These are phyloP conservation scores for Acronicta aceris DNA, from an alignment of 2,888 invertebrate genomes.

Conservation along the genomic window DNA sequence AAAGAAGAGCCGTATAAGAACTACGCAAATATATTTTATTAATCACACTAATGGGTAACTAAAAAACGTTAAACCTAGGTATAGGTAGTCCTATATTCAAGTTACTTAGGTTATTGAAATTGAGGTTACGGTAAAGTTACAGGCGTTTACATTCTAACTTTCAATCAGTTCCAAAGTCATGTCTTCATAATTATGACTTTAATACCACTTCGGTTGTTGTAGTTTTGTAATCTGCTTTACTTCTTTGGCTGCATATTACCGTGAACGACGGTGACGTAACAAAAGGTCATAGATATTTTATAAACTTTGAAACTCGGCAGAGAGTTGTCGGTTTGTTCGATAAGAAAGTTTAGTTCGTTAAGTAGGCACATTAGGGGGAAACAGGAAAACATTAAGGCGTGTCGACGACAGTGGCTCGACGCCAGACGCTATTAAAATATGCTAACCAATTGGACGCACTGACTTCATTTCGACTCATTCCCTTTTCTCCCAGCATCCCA, in stretches of 20 bases:
- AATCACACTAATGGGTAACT: slow-evolving; percentile 26
- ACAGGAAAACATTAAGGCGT: slow-evolving; percentile 86
- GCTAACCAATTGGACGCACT: slow-evolving; percentile 82
- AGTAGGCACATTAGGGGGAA: slow-evolving; percentile 86
- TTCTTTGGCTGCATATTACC: slow-evolving; percentile 57
- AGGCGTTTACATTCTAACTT: background rate
- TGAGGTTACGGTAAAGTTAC: background rate
- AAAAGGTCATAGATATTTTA: slow-evolving; percentile 73
- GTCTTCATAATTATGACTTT: background rate
- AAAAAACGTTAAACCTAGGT: slow-evolving; percentile 6
- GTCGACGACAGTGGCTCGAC: slow-evolving; percentile 80
- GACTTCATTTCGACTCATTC: slow-evolving; percentile 72
- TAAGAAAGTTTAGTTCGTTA: slow-evolving; percentile 87
- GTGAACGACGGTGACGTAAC: slow-evolving; percentile 53
- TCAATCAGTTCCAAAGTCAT: background rate
- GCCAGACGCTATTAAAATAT: slow-evolving; percentile 86
- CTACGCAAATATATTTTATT: slow-evolving; percentile 52
- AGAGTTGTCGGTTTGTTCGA: slow-evolving; percentile 82
- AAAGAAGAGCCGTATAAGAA: slow-evolving; percentile 27
- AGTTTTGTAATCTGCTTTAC: slow-evolving; percentile 34
- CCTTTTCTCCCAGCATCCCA: slow-evolving; percentile 60
- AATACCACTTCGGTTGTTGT: background rate
- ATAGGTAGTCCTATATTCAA: background rate
- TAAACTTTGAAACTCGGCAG: slow-evolving; percentile 73
- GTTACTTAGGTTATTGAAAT: background rate